phyloP scores from a whole-genome alignment of 2,888 invertebrate genomes.

The Pecten maximus region DNA sequence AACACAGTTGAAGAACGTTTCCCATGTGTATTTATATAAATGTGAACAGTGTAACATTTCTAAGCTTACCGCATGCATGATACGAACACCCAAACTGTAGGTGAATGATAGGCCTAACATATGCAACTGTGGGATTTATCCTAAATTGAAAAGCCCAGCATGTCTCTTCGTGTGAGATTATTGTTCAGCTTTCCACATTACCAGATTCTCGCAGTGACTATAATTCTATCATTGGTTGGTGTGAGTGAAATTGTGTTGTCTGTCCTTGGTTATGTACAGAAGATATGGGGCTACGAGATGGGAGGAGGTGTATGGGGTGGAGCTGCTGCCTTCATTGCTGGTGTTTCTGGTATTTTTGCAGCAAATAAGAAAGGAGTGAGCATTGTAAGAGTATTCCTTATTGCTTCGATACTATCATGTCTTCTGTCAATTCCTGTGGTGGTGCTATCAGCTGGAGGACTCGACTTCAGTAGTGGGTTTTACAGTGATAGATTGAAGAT shows the following conservation, averaged over 20 bases:
- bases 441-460: slow-evolving; percentile 73
- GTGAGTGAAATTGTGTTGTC: slow-evolving; percentile 72
- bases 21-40: neutral
- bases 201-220: slow-evolving; percentile 70
- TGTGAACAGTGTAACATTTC: neutral
- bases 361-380: slow-evolving; percentile 65
- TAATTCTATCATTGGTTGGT: slow-evolving; percentile 72
- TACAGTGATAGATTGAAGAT: slow-evolving; percentile 57
- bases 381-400: slow-evolving; percentile 70
- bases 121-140: no score
- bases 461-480: slow-evolving; percentile 72
- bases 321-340: slow-evolving; percentile 65
- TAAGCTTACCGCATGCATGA: neutral
- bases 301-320: slow-evolving; percentile 79
- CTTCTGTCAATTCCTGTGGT: slow-evolving; percentile 70
- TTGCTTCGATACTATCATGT: slow-evolving; percentile 65
- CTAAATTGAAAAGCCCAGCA: slow-evolving; percentile 6
- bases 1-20: neutral
- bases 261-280: slow-evolving; percentile 69
- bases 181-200: slow-evolving; percentile 71
- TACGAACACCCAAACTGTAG: neutral
- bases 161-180: slow-evolving; percentile 57
- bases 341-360: slow-evolving; percentile 70
- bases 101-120: neutral
- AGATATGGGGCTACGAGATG: slow-evolving; percentile 76